Evolutionary conservation across 2,113 vertebrate species (phyloP), one percentile per base, ranked within the genome.

Genomic region (Notothenia coriiceps): DNA sequence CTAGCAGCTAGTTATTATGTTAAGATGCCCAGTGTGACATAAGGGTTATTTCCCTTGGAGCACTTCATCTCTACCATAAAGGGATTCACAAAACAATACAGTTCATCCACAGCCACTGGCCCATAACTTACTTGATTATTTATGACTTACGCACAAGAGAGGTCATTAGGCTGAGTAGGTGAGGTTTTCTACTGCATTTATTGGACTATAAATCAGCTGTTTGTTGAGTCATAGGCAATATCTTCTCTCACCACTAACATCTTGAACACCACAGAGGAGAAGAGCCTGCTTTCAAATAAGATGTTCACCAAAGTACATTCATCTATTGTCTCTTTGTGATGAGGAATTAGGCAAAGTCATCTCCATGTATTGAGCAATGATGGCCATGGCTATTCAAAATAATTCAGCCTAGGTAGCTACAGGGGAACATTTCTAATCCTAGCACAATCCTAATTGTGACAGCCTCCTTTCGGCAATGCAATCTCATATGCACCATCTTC

Each of bases 91-190:
- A 29, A 71, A 22, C 10, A 70, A 10, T 20, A 64, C 44, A 57
- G 60, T 40, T 69, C 3, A 84, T 69, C 49, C 50, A 60, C 77
- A 85, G 54, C 33, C 44, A 54, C n/a, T 51, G n/a, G 7, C 66
- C 15, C 14, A 59, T 18, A 40, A 64, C 78, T 74, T 61, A 59
- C 50, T 64, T 52, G 17, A 73, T 78, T 67, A 84, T 74, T 86
- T 64, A 84, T 74, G 65, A 78, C 25, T 43, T 70, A 61, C 3
- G 14, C 61, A 56, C 43, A 72, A 72, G 68, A 72, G 68, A 75
- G 18, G 74, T 43, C 43, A 86, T 86, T 65, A 70, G 73, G 57
- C 18, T 56, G 63, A 70, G 57, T 61, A 35, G 25, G 46, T 56
- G 55, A 56, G 8, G 10, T 69, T 61, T 54, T 68, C 51, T 22